Percentiles rank a stretch among this genome's conserved stretches.
Evolutionary conservation across 1,140 invertebrate genomes (phyloP).

Genomic region (Doryteuthis pealeii): DNA sequence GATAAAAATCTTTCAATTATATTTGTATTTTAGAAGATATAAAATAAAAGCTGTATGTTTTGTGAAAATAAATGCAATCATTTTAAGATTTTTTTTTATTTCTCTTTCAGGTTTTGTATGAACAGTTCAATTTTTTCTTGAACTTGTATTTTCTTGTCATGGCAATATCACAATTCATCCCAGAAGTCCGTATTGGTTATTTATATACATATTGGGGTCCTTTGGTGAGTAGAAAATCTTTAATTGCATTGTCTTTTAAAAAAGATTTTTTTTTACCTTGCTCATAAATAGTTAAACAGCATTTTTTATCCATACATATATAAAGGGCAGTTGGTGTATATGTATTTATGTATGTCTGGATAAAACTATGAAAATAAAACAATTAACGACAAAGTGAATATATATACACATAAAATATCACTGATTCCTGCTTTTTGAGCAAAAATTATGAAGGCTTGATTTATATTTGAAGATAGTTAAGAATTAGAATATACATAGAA

Average conservation of each 20-base stretch:
- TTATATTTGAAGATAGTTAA: too few relatives aligned
- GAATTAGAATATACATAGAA: too few relatives aligned
- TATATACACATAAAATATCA: too few relatives aligned
- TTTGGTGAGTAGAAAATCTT: conserved; percentile 66
- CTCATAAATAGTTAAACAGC: background rate
- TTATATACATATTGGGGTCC: conserved; percentile 99
- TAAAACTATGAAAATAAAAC: too few relatives aligned
- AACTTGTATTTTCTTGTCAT: conserved; percentile 98
- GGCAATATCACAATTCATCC: conserved; percentile 97
- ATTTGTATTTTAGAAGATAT: background rate
- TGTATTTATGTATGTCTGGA: too few relatives aligned
- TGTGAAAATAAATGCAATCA: background rate
- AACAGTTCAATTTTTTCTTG: conserved; percentile 99
- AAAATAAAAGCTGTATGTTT: background rate
- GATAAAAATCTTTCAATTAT: background rate
- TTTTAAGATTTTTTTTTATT: conserved; percentile 6
- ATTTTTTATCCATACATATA: too few relatives aligned
- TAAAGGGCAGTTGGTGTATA: too few relatives aligned
- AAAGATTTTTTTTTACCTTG: too few relatives aligned
- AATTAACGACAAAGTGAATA: too few relatives aligned
- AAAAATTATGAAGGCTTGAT: too few relatives aligned
- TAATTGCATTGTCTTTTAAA: background rate
- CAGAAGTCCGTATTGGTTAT: conserved; percentile 93
- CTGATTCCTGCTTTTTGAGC: too few relatives aligned
- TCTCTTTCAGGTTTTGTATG: conserved; percentile 78